These are phyloP conservation scores for Drosophila acutilabella DNA, from an alignment of 2,888 invertebrate species.

Conservation along the genomic window DNA sequence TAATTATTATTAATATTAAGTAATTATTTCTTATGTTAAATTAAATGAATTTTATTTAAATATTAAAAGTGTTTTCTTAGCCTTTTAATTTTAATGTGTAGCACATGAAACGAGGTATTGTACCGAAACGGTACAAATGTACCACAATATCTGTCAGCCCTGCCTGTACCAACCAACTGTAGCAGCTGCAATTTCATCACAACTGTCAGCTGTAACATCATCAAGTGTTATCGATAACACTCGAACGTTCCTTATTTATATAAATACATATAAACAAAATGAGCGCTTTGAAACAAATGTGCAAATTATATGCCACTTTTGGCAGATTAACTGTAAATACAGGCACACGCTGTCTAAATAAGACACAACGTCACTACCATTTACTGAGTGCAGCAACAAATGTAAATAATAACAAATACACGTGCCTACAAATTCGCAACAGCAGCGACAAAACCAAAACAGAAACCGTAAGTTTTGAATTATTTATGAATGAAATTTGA, in stretches of 20 bases:
- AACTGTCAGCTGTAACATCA: not conserved
- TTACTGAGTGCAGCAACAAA: conserved; percentile 34
- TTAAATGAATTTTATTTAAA: too few relatives aligned
- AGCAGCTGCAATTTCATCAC: conserved; percentile 13
- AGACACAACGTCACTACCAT: conserved; percentile 33
- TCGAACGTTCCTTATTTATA: conserved; percentile 25
- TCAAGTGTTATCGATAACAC: conserved; percentile 5
- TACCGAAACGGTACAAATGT: too few relatives aligned
- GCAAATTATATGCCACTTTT: conserved; percentile 36
- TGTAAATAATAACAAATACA: conserved; percentile 33
- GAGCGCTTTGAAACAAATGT: conserved; percentile 50
- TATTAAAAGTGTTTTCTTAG: too few relatives aligned
- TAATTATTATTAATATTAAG: too few relatives aligned
- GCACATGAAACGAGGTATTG: too few relatives aligned
- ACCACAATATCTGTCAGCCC: too few relatives aligned
- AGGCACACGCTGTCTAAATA: not conserved
- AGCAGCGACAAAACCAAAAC: conserved; percentile 31
- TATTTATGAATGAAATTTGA: not conserved
- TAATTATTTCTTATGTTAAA: too few relatives aligned
- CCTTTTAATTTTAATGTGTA: too few relatives aligned
- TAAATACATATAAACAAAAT: conserved; percentile 23
- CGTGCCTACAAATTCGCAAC: conserved; percentile 32
- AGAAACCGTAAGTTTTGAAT: conserved; percentile 29
- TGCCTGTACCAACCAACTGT: too few relatives aligned
- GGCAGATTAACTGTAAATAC: conserved; percentile 1